phyloP scores from a whole-genome alignment of 1,140 invertebrate species.

The Sipha flava region DNA sequence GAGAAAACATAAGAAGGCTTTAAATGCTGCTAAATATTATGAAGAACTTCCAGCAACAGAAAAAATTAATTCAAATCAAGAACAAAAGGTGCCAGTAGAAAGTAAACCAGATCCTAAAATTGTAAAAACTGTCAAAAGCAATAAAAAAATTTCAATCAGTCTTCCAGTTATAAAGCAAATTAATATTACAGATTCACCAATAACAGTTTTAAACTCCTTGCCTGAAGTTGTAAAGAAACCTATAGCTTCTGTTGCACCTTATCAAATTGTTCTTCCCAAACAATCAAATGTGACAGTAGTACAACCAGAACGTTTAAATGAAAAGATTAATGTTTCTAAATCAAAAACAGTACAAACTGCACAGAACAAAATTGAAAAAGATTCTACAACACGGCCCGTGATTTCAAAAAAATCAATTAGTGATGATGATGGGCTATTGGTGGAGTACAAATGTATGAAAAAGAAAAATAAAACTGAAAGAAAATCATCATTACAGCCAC shows the following conservation, averaged over 20 bases:
- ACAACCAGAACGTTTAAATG: not conserved
- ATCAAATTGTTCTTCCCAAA: slow-evolving; percentile 29
- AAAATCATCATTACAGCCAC: not conserved
- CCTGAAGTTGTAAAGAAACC: not conserved
- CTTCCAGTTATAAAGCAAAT: slow-evolving; percentile 1
- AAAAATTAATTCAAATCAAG: not conserved
- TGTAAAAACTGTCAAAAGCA: not conserved
- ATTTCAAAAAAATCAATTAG: not conserved
- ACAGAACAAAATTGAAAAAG: slow-evolving; percentile 17
- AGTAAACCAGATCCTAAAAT: not conserved
- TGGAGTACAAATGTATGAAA: slow-evolving; percentile 12
- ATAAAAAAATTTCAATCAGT: slow-evolving; percentile 21
- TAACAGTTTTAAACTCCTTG: not conserved
- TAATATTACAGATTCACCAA: not conserved
- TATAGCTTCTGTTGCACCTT: slow-evolving; percentile 22
- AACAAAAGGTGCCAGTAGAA: not conserved
- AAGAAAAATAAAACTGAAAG: slow-evolving; percentile 9
- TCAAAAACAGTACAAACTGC: not conserved
- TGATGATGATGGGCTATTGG: slow-evolving; percentile 8
- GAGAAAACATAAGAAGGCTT: slow-evolving; percentile 26
- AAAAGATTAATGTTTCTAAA: not conserved
- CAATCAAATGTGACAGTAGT: not conserved
- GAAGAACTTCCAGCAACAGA: slow-evolving; percentile 5
- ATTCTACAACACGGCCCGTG: not conserved
- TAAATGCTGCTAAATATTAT: slow-evolving; percentile 10